Evolutionary conservation across 37 sponge, comb jelly and placozoan genomes (phyloP), one percentile per base, ranked within the genome.

Genomic region (Mnemiopsis leidyi): DNA sequence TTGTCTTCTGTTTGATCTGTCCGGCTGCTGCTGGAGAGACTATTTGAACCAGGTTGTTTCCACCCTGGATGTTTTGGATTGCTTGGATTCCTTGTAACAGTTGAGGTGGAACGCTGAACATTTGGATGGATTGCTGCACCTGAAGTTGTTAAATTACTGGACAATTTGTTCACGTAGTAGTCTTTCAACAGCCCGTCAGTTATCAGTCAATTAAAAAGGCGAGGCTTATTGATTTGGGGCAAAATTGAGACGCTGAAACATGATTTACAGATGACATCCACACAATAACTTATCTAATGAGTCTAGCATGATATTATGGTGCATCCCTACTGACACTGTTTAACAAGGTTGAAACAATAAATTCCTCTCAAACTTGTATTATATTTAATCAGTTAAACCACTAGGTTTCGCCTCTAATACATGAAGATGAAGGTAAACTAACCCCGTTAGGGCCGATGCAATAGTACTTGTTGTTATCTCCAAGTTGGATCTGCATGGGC

Each of bases 401-500:
- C 68, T 67, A 67, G 18, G 20, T 20, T 20, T 67, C 20, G 68
- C 68, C 68, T 67, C 68, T 21, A 67, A 67, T 21, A 20, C 13
- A 20, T 20, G 20, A 67, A 67, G 18, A n/a, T n/a, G n/a, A n/a
- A n/a, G n/a, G n/a, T n/a, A n/a, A 21, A 34, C 79, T 33, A 1
- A 77, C 79, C 79, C 79, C 79, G 18, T 77, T 77, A 77, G 79
- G 32, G 1, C 35, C 35, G 18, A 77, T 77, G 33, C 79, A 77
- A 32, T 77, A 77, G 79, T 77, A 77, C 33, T 77, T 77, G 36
- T 77, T 77, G 79, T 77, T 77, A 28, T 77, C 79, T 0, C 79
- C 79, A 34, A 77, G 79, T 77, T 77, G 79, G 26, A 77, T 77
- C 79, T 77, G 79, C 79, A 77, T 77, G 3, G 79, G 79, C 36